Evolutionary conservation across 2,113 vertebrate species (phyloP).

Genomic region (Bubo bubo): DNA sequence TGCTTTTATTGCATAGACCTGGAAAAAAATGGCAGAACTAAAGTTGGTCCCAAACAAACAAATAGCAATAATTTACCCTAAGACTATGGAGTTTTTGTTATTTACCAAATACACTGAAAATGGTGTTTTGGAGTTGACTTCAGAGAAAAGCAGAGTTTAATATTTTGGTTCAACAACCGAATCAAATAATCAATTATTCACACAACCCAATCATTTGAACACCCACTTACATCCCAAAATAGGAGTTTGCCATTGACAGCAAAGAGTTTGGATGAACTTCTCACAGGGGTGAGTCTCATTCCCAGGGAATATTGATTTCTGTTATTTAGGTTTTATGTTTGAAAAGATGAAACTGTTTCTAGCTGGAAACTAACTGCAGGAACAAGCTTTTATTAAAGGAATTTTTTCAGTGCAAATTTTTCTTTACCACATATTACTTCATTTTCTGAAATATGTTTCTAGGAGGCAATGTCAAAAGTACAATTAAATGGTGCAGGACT

Average conservation of each 20-base stretch:
- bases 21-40: neutral
- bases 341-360: slow-evolving; percentile 21
- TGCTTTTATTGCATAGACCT: neutral
- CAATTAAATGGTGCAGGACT: slow-evolving; percentile 1
- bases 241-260: neutral
- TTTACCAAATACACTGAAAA: neutral
- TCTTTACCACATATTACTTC: neutral
- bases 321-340: slow-evolving; percentile 12
- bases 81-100: neutral
- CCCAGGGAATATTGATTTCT: slow-evolving; percentile 10
- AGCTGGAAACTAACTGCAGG: neutral
- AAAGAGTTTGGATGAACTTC: slow-evolving; percentile 1
- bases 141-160: neutral
- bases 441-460: slow-evolving; percentile 26
- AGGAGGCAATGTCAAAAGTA: slow-evolving; percentile 22
- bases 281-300: neutral
- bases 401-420: neutral
- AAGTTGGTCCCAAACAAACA: neutral
- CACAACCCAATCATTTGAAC: neutral
- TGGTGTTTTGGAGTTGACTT: neutral
- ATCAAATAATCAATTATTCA: slow-evolving; percentile 21
- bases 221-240: neutral
- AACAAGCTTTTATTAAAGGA: neutral
- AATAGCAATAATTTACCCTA: neutral
- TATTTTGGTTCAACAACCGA: slow-evolving; percentile 19